Evolutionary conservation across 2,797 vertebrate species (phyloP).

Genomic region (Melanotaenia trifasciata): DNA sequence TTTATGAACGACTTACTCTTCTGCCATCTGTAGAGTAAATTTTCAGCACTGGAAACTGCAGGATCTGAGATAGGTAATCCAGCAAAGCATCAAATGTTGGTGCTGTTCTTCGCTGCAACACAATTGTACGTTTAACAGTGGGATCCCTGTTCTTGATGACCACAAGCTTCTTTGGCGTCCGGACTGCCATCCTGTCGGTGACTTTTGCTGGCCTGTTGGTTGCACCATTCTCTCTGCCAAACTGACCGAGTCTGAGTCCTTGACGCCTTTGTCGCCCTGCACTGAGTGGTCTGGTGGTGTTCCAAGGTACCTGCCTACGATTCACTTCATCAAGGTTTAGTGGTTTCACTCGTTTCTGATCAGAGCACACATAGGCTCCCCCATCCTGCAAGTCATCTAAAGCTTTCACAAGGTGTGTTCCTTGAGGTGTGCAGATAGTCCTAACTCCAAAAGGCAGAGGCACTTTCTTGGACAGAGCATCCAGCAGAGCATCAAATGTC

Average conservation of each 20-base stretch:
- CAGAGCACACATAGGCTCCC: slow-evolving; percentile 93
- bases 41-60: slow-evolving; percentile 91
- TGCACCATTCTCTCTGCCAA: slow-evolving; percentile 56
- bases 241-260: slow-evolving; percentile 30
- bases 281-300: slow-evolving; percentile 80
- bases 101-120: slow-evolving; percentile 87
- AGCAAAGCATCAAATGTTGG: slow-evolving; percentile 91
- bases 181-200: slow-evolving; percentile 64
- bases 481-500: slow-evolving; percentile 93
- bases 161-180: slow-evolving; percentile 85
- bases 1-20: slow-evolving; percentile 85
- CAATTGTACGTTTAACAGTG: slow-evolving; percentile 75
- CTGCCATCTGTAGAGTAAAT: slow-evolving; percentile 91
- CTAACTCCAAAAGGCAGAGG: slow-evolving; percentile 95
- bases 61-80: slow-evolving; percentile 88
- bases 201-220: slow-evolving; percentile 61
- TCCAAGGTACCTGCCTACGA: slow-evolving; percentile 89
- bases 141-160: slow-evolving; percentile 93
- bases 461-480: slow-evolving; percentile 92
- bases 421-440: slow-evolving; percentile 93
- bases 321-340: slow-evolving; percentile 89
- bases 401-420: slow-evolving; percentile 85
- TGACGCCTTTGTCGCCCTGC: slow-evolving; percentile 56
- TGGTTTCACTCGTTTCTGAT: slow-evolving; percentile 90
- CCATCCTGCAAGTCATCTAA: slow-evolving; percentile 94